These are phyloP conservation scores for Acanthurus leucopareius DNA, from an alignment of 2,797 vertebrate genomes.

Conservation along the genomic window DNA sequence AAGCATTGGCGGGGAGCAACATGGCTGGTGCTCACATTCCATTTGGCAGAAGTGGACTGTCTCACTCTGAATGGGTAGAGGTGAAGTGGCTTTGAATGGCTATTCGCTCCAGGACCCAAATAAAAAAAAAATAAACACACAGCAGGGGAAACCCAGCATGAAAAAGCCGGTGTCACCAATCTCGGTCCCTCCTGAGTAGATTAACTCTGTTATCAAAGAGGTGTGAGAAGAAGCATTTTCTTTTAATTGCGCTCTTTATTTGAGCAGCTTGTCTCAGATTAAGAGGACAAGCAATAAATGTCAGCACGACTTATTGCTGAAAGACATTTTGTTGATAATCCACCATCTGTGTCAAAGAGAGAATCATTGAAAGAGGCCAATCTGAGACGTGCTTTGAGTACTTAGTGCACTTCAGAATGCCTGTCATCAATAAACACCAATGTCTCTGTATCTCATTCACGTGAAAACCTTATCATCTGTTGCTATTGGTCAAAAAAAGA, in stretches of 20 bases:
- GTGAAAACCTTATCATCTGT: slow-evolving; percentile 64
- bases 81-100: slow-evolving; percentile 82
- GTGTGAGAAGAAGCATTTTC: slow-evolving; percentile 76
- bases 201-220: slow-evolving; percentile 80
- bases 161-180: slow-evolving; percentile 74
- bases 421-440: slow-evolving; percentile 79
- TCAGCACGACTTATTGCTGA: slow-evolving; percentile 78
- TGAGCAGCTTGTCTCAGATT: slow-evolving; percentile 81
- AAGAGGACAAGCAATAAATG: slow-evolving; percentile 84
- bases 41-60: slow-evolving; percentile 83
- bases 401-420: slow-evolving; percentile 64
- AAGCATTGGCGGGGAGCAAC: slow-evolving; percentile 77
- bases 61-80: slow-evolving; percentile 80
- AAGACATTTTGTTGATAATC: slow-evolving; percentile 85
- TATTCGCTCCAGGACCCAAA: slow-evolving; percentile 75
- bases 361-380: slow-evolving; percentile 69
- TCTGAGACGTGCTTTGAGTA: slow-evolving; percentile 62
- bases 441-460: slow-evolving; percentile 70
- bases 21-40: slow-evolving; percentile 80
- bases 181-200: slow-evolving; percentile 79
- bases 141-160: slow-evolving; percentile 72
- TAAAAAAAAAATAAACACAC: slow-evolving; percentile 72
- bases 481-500: slow-evolving; percentile 63
- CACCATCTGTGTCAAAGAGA: slow-evolving; percentile 82
- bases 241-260: slow-evolving; percentile 83